Conservation (phyloP, 2,113 vertebrate species). For the Rattus rattus region DNA sequence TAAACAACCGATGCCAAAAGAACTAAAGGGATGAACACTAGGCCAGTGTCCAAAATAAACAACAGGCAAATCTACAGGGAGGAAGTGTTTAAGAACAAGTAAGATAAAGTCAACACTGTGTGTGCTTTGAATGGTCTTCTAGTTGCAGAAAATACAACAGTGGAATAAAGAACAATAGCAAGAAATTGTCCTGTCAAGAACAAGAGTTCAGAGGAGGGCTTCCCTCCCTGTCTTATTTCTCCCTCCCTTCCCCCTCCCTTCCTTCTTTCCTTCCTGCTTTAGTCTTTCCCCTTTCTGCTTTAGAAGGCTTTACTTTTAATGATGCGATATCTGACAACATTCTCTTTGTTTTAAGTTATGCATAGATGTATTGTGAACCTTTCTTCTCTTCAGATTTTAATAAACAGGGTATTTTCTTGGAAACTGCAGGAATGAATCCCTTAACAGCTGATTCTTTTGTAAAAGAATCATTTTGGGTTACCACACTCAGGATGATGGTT, state of each 20-base stretch:
- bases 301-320: constrained; percentile 30
- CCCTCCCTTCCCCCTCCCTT: background rate
- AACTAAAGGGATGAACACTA: background rate
- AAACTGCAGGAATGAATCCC: constrained; percentile 12
- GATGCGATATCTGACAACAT: constrained; percentile 45
- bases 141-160: constrained; percentile 37
- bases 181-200: constrained; percentile 60
- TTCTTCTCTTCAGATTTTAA: background rate
- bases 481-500: too few relatives aligned
- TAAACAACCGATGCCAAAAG: background rate
- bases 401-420: background rate
- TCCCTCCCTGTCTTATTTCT: background rate
- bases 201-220: constrained; percentile 49
- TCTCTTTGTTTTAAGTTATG: constrained; percentile 42
- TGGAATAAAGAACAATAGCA: constrained; percentile 53
- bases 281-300: constrained; percentile 42
- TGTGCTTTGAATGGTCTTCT: constrained; percentile 57
- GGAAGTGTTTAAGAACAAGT: constrained; percentile 13
- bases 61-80: constrained; percentile 20
- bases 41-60: background rate
- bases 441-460: background rate
- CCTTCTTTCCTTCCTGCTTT: background rate
- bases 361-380: background rate
- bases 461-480: background rate
- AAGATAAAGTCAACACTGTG: constrained; percentile 33